Percentiles rank a stretch among this genome's conserved stretches.
phyloP scores from a whole-genome alignment of 2,888 invertebrate genomes.

The Hydraecia micacea region DNA sequence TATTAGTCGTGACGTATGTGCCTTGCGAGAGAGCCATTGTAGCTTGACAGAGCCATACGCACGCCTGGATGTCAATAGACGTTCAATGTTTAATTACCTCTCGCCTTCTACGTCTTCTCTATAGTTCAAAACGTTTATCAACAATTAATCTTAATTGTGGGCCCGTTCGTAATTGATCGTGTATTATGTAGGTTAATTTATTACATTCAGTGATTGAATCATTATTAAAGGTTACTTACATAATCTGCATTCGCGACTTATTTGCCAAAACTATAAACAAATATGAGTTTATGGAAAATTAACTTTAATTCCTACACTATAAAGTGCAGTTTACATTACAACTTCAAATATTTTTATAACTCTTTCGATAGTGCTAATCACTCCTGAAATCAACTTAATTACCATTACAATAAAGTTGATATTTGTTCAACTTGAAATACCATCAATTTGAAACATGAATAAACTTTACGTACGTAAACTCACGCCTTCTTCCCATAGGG shows the following conservation, averaged over 20 bases:
- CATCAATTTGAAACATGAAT: too few species aligned
- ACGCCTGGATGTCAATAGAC: slow-evolving; percentile 51
- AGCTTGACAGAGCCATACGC: slow-evolving; percentile 56
- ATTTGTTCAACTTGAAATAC: too few species aligned
- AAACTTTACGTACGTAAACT: background rate
- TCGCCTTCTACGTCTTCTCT: slow-evolving; percentile 15
- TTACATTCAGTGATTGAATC: slow-evolving; percentile 30
- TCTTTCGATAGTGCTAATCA: too few species aligned
- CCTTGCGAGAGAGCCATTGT: slow-evolving; percentile 51
- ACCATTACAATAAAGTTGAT: too few species aligned
- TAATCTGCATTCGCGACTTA: too few species aligned
- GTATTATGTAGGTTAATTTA: slow-evolving; percentile 11
- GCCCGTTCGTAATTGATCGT: slow-evolving; percentile 10
- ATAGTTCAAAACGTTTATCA: slow-evolving; percentile 20
- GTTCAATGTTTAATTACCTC: slow-evolving; percentile 54
- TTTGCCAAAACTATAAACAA: too few species aligned
- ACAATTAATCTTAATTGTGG: slow-evolving; percentile 22
- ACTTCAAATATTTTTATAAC: too few species aligned
- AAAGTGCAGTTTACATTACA: too few species aligned
- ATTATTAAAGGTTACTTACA: slow-evolving; percentile 13
- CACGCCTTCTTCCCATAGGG: too few species aligned
- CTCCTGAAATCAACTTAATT: too few species aligned
- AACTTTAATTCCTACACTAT: too few species aligned
- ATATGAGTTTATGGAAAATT: too few species aligned
- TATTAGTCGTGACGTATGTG: slow-evolving; percentile 16